Evolutionary conservation across 1,140 invertebrate genomes (phyloP).

Genomic region (Leucophenga varia): DNA sequence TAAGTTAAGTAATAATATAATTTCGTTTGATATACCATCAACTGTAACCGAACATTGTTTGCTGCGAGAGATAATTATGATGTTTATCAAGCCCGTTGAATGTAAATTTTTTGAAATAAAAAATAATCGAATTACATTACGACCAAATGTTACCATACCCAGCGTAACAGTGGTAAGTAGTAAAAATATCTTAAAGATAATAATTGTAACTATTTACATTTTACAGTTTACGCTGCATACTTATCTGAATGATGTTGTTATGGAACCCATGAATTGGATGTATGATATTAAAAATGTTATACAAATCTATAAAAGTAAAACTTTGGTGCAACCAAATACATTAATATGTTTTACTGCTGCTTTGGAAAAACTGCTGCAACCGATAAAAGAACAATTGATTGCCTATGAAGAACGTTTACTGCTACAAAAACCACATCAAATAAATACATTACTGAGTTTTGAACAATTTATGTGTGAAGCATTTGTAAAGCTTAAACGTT

Average conservation of each 20-base stretch:
- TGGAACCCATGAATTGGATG: no score
- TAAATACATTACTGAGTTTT: conserved; percentile 22
- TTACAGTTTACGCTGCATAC: conserved; percentile 6
- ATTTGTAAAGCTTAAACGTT: conserved; percentile 17
- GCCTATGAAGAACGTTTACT: conserved; percentile 25
- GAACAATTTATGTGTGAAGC: conserved; percentile 14
- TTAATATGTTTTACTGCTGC: conserved; percentile 30
- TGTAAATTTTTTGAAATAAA: conserved; percentile 43
- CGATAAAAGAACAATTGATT: conserved; percentile 25
- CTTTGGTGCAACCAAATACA: no score
- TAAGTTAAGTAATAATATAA: conserved; percentile 2
- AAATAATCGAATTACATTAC: conserved; percentile 19
- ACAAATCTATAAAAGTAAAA: no score
- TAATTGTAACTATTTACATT: conserved; percentile 1
- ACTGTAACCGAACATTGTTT: conserved; percentile 35
- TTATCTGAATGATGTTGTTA: conserved; percentile 15
- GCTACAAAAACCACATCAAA: conserved; percentile 5
- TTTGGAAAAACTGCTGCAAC: conserved; percentile 32
- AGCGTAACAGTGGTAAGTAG: conserved; percentile 30
- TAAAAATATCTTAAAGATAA: neutral
- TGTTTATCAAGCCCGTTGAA: conserved; percentile 34
- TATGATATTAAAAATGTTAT: no score
- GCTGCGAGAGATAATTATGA: conserved; percentile 46
- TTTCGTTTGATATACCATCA: conserved; percentile 17
- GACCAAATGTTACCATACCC: conserved; percentile 28